Percentiles rank a stretch among this genome's conserved stretches.
phyloP scores from a whole-genome alignment of 2,113 vertebrate species.

The Ammospiza nelsoni region DNA sequence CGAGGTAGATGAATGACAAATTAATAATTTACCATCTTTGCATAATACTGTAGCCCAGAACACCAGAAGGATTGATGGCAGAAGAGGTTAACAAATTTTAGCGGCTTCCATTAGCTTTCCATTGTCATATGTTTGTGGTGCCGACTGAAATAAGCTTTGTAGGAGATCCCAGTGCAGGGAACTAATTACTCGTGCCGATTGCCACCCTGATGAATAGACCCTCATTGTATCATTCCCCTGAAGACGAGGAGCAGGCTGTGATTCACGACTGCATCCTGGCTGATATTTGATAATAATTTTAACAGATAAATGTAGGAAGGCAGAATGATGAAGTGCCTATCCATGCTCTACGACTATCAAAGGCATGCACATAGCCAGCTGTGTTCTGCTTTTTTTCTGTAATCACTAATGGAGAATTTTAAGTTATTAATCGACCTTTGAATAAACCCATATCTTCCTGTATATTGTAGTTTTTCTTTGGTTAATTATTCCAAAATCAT shows the following conservation, averaged over 20 bases:
- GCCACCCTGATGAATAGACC: conserved; percentile 90
- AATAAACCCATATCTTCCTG: conserved; percentile 51
- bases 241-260: conserved; percentile 81
- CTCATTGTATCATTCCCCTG: conserved; percentile 87
- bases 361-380: conserved; percentile 83
- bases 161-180: conserved; percentile 81
- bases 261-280: conserved; percentile 85
- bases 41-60: conserved; percentile 79
- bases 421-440: conserved; percentile 70
- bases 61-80: conserved; percentile 82
- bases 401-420: conserved; percentile 64
- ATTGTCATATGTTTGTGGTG: conserved; percentile 83
- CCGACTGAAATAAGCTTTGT: conserved; percentile 84
- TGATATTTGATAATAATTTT: conserved; percentile 98
- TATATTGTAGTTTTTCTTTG: neutral
- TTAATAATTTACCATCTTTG: conserved; percentile 95
- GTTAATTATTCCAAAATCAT: neutral
- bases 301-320: conserved; percentile 93
- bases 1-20: conserved; percentile 85
- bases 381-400: conserved; percentile 62
- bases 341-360: conserved; percentile 85
- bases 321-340: conserved; percentile 95
- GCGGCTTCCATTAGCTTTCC: conserved; percentile 86
- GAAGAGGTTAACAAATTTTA: conserved; percentile 85
- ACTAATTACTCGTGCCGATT: conserved; percentile 94